Base-by-base conservation (phyloP, 2,797 vertebrate genomes). In the Sphenopsis melanotis region DNA sequence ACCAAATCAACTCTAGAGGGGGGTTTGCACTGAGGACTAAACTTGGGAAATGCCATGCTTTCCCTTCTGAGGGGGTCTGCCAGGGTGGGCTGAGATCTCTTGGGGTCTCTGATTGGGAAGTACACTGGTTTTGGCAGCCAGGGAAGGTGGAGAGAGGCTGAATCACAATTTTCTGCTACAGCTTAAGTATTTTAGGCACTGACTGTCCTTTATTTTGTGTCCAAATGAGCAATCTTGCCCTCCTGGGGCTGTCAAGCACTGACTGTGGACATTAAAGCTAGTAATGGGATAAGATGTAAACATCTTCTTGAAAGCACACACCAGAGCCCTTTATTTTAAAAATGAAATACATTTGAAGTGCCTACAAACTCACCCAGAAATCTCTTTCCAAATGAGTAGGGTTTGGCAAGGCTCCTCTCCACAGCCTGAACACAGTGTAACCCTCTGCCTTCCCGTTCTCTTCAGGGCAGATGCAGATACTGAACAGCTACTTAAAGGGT, bases 201-300 rank as follows among this genome's bases (percentile, higher is more conserved):
- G 75, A 65, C 6, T 75, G 50, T 72, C 76, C 23, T 37, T 57
- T 81, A 77, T 59, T 86, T 78, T 32, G 76, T 64, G 89, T 90
- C 74, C 65, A 83, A 64, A 83, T 0, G 5, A 52, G 72, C 70
- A 77, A 74, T 84, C 47, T 63, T 72, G 78, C 34, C 63, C 74
- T 93, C 41, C 39, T 56, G 63, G 85, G 84, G 76, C 87, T 63
- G 66, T 83, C 77, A 92, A 90, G 80, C 1, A 4, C 39, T 22
- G 87, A 87, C 59, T 56, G 47, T 6, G 34, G 91, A 88, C 83
- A 83, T 93, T 94, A 93, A 87, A 90, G 80, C 61, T 72, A 44
- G 64, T 89, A 92, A 96, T 37, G 83, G 84, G 77, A 60, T 70
- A 70, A 90, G 83, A 94, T 1, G 77, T 76, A 96, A 94, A 93